These are phyloP conservation scores for Cynoglossus semilaevis DNA, from an alignment of 2,113 vertebrate species.

Conservation along the genomic window DNA sequence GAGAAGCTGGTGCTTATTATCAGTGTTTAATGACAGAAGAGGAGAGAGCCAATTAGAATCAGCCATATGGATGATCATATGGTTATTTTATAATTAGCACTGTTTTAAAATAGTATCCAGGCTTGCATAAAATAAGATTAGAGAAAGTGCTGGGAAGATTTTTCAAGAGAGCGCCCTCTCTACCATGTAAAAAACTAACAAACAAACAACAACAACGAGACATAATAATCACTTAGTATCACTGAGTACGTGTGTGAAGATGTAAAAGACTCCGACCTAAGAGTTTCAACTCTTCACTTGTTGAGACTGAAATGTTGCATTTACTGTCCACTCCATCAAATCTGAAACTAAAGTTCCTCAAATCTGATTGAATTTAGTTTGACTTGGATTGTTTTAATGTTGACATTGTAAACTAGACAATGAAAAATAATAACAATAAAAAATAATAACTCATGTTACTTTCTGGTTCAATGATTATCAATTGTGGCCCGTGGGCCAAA, in stretches of 20 bases:
- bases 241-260: no score
- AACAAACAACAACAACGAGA: conserved; percentile 10
- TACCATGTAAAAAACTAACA: conserved; percentile 26
- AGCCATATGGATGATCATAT: conserved; percentile 75
- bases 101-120: conserved; percentile 59
- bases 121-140: conserved; percentile 39
- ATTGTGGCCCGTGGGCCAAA: no score
- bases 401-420: no score
- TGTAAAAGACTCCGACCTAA: neutral
- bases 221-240: neutral
- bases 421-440: no score
- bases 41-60: conserved; percentile 67
- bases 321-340: no score
- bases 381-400: no score
- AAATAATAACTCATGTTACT: no score
- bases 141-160: conserved; percentile 29
- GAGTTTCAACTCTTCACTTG: neutral
- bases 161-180: no score
- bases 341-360: no score
- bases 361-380: no score
- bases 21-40: conserved; percentile 59
- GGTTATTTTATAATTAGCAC: conserved; percentile 73
- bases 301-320: neutral
- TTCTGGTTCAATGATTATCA: no score
- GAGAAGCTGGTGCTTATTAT: conserved; percentile 56